Base-by-base conservation (phyloP, 2,113 vertebrate species). In the Arvicanthis niloticus region DNA sequence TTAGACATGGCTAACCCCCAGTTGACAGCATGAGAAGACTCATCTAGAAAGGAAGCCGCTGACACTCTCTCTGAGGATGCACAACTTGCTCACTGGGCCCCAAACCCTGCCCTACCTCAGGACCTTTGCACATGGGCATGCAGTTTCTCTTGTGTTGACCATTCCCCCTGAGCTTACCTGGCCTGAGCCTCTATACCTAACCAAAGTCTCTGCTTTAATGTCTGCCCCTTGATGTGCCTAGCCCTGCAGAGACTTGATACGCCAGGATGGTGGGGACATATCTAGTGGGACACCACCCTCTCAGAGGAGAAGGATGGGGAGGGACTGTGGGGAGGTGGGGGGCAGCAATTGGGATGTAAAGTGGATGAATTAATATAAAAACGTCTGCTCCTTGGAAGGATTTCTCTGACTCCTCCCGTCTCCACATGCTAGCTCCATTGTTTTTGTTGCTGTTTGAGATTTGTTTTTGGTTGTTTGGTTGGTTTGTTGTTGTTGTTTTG, bases 81-180 rank as follows among this genome's bases (percentile, higher is more conserved):
- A 34, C 72, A 42, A 15, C 21, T 56, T n/a, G 13, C 9, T 53
- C 9, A 0, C 40, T 68, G 34, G 1, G 0, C 37, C 45, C 17
- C 72, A 81, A 56, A 68, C 19, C 16, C 26, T 42, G 3, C 7
- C 5, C 13, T 42, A 29, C 51, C 60, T 34, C 85, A 84, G 75
- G 73, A 80, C 78, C 91, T 93, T 87, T 89, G 82, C 78, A 93
- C 34, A 1, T 24, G 70, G 72, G 86, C 34, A 1, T 8, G 51
- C 31, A 3, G 1, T 21, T 42, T 29, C 42, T 42, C 2, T 75
- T 22, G 56, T 45, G 40, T 5, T 17, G 70, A 60, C 17, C 37
- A 8, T 68, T 26, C 67, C 42, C 13, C 37, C 22, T 58, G 56
- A 40, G 80, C 22, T 58, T 37, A 58, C 22, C 22, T 0, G 42